These are phyloP conservation scores for Anguilla megastoma DNA, from an alignment of 2,797 vertebrate genomes.

Conservation along the genomic window DNA sequence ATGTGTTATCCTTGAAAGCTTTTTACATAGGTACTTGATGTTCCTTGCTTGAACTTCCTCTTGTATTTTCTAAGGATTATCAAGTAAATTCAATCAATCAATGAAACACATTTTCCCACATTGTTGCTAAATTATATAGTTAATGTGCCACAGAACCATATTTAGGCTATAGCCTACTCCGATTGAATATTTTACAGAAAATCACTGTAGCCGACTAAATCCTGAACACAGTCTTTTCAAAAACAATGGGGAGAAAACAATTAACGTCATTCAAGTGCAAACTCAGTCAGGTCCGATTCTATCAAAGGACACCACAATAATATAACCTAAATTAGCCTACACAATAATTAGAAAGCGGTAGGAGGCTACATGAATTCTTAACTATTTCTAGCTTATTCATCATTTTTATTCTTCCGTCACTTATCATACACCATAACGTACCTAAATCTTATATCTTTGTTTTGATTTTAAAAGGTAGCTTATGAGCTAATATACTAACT, in stretches of 20 bases:
- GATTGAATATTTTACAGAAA: background rate
- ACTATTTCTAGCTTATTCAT: background rate
- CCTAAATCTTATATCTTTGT: background rate
- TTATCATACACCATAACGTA: background rate
- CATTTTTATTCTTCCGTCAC: background rate
- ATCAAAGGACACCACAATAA: background rate
- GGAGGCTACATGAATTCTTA: background rate
- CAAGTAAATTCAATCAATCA: background rate
- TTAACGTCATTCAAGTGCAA: background rate
- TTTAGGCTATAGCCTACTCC: too few relatives aligned
- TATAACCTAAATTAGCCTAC: background rate
- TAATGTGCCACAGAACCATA: background rate
- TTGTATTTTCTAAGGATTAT: background rate
- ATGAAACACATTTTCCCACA: background rate
- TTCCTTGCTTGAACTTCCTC: too few relatives aligned
- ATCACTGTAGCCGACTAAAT: background rate
- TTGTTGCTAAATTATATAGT: too few relatives aligned
- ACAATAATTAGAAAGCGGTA: background rate
- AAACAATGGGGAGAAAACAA: background rate
- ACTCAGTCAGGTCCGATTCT: background rate
- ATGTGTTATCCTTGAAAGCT: too few relatives aligned
- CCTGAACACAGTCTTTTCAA: background rate
- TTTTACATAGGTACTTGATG: too few relatives aligned
- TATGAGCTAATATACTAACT: background rate
- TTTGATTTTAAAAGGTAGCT: background rate